phyloP scores from a whole-genome alignment of 2,113 vertebrate genomes.

The Hippocampus barbouri region DNA sequence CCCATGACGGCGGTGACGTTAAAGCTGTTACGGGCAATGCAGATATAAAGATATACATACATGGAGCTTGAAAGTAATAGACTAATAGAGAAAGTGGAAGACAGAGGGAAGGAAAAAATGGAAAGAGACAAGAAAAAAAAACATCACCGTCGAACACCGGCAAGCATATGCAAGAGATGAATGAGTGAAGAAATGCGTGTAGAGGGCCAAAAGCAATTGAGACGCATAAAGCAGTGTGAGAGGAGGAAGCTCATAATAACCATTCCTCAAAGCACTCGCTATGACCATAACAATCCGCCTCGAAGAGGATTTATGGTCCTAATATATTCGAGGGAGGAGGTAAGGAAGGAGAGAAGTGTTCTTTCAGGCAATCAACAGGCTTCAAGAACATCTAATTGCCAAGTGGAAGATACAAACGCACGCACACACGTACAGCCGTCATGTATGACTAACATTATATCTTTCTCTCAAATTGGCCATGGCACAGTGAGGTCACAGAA shows the following conservation, averaged over 20 bases:
- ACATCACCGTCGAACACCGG: constrained; percentile 11
- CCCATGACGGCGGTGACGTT: no score
- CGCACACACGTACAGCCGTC: not conserved
- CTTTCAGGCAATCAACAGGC: constrained; percentile 47
- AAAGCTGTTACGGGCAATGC: no score
- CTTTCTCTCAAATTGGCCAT: not conserved
- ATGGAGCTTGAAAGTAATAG: constrained; percentile 8
- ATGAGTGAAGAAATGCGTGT: constrained; percentile 15
- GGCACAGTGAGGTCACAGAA: no score
- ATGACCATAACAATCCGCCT: constrained; percentile 76
- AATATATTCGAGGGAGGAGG: constrained; percentile 62
- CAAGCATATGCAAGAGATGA: constrained; percentile 15
- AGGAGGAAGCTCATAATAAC: constrained; percentile 71
- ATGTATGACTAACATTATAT: not conserved
- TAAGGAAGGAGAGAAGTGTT: constrained; percentile 31
- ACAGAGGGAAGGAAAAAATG: constrained; percentile 6
- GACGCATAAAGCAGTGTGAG: constrained; percentile 69
- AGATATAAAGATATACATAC: no score
- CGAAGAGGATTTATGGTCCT: constrained; percentile 72
- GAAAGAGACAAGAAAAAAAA: constrained; percentile 2
- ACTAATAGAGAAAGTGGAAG: constrained; percentile 19
- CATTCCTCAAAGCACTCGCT: constrained; percentile 75
- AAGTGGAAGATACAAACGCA: constrained; percentile 22
- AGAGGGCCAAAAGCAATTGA: constrained; percentile 46
- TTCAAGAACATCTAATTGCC: constrained; percentile 46